Base-by-base conservation (phyloP, 2,888 invertebrate species). In the Eudemis profundana region DNA sequence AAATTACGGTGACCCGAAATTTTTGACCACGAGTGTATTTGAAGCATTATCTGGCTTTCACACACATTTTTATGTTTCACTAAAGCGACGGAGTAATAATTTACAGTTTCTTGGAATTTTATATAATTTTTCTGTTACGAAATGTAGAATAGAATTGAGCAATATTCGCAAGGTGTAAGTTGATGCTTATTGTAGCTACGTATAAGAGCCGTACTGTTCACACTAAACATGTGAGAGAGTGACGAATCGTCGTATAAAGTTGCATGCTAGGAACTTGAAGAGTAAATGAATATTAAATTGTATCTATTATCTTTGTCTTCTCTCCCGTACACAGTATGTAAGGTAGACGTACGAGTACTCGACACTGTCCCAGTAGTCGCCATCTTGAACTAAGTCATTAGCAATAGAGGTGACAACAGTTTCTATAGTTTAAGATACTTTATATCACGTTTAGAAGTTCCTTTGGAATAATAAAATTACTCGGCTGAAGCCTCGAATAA, bases 251-350 rank as follows among this genome's bases (percentile, higher is more conserved):
- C 42, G 27, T 56, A 38, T 40, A 56, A 54, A 54, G 42, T 54
- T 54, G 42, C 17, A 42, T 42, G 42, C 42, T 4, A 40, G 38
- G 33, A 14, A 3, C 54, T 42, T 21, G n/a, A 42, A 40, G 27
- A 56, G 42, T 42, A 42, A 56, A 44, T 17, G 42, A 44, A 56
- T 56, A 53, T 27, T 56, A 56, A 56, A 56, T 17, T 56, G 27
- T 56, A 44, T 56, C 29, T 56, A 40, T 54, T 15, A n/a, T 56
- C 14, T 15, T 23, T 42, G 14, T n/a, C 23, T 23, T 12, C 42
- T n/a, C 42, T 15, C 27, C 17, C n/a, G n/a, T n/a, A 12, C 53
- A 53, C 23, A 53, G 38, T 38, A 53, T 7, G 40, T 27, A 54
- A 42, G 27, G 27, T 27, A 27, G 7, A 27, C 27, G 27, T 27